Evolutionary conservation across 1,140 invertebrate genomes (phyloP), one percentile per base, ranked within the genome.

Genomic region (Babylonia areolata): DNA sequence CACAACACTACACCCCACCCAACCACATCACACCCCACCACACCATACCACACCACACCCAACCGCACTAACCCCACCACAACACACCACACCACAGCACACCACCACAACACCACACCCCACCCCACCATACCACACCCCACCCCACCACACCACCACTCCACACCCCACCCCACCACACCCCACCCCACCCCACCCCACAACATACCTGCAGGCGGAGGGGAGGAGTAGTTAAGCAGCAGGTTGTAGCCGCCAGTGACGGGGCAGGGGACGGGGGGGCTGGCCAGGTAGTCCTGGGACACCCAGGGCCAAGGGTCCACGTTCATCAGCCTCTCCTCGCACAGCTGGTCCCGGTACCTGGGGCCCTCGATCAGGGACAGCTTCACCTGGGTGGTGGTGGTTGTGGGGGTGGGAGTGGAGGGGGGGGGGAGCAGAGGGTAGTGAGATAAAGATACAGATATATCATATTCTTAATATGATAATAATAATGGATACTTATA

Each of bases 231-330:
- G n/a, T 77, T 84, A 40, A 87, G 37, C 31, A 77, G 40, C 33
- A 87, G 82, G 71, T 87, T 87, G 86, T 78, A 84, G 6, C 86
- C 86, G 9, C 81, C 86, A 20, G 51, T 54, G 77, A 87, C 73
- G 33, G 86, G 86, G 51, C 86, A 87, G 17, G 37, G 33, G 3
- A 64, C 75, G 20, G 46, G 42, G 28, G 81, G 46, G 23, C 46
- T 33, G 2, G 15, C 12, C n/a, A 54, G 73, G 40, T 86, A 71
- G 37, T 87, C 81, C 40, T 87, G 23, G 23, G 86, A 87, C 28
- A 87, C 80, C 86, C 86, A 87, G 33, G 86, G 86, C 86, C 86
- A 87, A 28, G 86, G 86, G 37, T 87, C 86, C 39, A 87, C 46
- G 69, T 46, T 31, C 69, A 84, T 73, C 23, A 71, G 78, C 12